Evolutionary conservation across 2,113 vertebrate genomes (phyloP), one percentile per base, ranked within the genome.

Genomic region (Bos javanicus): DNA sequence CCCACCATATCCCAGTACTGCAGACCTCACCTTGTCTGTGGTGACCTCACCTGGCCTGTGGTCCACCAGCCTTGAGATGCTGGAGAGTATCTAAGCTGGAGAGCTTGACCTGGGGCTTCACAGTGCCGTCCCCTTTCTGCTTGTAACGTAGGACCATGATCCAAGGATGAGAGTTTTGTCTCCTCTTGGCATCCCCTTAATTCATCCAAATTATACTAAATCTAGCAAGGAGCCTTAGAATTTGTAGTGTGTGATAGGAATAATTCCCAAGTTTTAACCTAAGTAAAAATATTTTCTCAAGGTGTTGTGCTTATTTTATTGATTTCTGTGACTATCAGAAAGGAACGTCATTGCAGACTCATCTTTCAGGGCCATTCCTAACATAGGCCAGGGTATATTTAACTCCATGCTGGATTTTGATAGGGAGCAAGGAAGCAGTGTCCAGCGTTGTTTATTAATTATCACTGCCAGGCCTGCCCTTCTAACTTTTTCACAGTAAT

Each of bases 371-470:
- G 50, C 52, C 76, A 67, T 71, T 67, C 59, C 54, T 71, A n/a
- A 43, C 19, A 12, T 43, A 25, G 83, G 46, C 10, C 16, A 28
- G 46, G 26, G 23, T 30, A 5, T 36, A 8, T 26, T 56, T 9
- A 54, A 28, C 21, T 52, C 67, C 2, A 0, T 5, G 12, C 33
- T 7, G 8, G 39, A 9, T 28, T 62, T 54, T n/a, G 7, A 36
- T 60, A 26, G 46, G 17, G 21, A 78, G 64, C 30, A 54, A 48
- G 21, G 17, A 54, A 16, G 21, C 56, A 6, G 46, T 23, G 15
- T 11, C 15, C 21, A 16, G 11, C 0, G 13, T 26, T 56, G 39
- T 21, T 36, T 39, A 3, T 83, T 28, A 64, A 57, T 30, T 85
- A 30, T 56, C 46, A 28, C 26, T 64, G 64, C 56, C 48, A n/a